A percentile compares a stretch with the other conserved stretches of the same genome.
Evolutionary conservation across 2,113 vertebrate genomes (phyloP).

Genomic region (Petaurus breviceps): DNA sequence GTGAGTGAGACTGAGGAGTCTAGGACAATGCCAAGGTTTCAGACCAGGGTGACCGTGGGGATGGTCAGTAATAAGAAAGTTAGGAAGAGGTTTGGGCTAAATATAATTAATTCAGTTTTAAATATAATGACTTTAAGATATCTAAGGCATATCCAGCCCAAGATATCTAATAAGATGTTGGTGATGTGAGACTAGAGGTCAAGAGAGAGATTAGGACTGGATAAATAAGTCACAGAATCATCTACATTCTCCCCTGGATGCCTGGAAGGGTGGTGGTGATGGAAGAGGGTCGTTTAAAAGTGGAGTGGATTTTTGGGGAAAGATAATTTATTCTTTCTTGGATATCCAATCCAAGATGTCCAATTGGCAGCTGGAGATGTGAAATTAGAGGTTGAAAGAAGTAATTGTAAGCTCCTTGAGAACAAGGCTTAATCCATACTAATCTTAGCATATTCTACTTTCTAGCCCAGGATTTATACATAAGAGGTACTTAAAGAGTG

Average conservation of each 20-base stretch:
- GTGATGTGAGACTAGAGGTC: neutral
- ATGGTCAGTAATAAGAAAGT: neutral
- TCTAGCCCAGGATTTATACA: neutral
- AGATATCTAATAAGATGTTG: neutral
- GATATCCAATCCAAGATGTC: neutral
- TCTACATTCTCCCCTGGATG: neutral
- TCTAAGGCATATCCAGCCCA: neutral
- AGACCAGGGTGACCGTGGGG: neutral
- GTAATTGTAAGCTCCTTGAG: neutral
- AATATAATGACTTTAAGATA: neutral
- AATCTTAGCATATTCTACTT: neutral
- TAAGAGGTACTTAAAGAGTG: neutral
- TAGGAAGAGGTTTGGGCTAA: neutral
- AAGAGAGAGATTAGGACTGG: neutral
- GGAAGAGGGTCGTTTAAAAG: neutral
- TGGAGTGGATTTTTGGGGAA: neutral
- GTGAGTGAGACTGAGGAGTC: neutral
- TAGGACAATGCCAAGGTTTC: neutral
- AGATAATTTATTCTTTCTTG: neutral
- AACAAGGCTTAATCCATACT: neutral
- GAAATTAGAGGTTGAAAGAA: neutral
- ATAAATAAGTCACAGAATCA: neutral
- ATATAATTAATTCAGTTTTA: neutral
- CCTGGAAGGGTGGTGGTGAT: neutral
- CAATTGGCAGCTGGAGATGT: neutral